Evolutionary conservation across 1,140 invertebrate species (phyloP).

Genomic region (Ceratina australensis): DNA sequence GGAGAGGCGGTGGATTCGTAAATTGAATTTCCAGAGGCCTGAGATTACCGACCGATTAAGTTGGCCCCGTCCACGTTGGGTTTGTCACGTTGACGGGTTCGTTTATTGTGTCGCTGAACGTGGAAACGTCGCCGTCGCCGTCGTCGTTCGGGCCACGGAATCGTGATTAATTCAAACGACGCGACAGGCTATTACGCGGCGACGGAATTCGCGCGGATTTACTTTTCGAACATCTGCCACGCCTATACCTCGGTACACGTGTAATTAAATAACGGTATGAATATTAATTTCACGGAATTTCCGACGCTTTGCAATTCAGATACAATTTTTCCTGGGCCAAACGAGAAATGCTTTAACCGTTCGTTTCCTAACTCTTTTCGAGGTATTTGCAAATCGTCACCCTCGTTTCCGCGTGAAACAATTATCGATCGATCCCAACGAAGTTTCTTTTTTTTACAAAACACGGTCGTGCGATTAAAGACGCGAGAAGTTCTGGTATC

Average conservation of each 20-base stretch:
- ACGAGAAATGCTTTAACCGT: too few species aligned
- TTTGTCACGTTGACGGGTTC: neutral
- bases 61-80: constrained; percentile 22
- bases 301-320: constrained; percentile 33
- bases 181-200: constrained; percentile 41
- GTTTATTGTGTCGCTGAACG: constrained; percentile 30
- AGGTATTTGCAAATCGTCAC: too few species aligned
- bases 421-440: too few species aligned
- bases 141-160: constrained; percentile 26
- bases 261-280: constrained; percentile 34
- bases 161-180: constrained; percentile 53
- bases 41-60: constrained; percentile 56
- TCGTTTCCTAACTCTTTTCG: too few species aligned
- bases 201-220: constrained; percentile 9
- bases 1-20: neutral
- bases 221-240: constrained; percentile 4
- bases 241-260: constrained; percentile 1
- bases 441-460: too few species aligned
- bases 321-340: neutral
- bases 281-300: constrained; percentile 22
- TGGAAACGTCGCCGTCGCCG: too few species aligned
- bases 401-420: too few species aligned
- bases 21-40: constrained; percentile 43
- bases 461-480: too few species aligned
- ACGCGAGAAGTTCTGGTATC: too few species aligned